Evolutionary conservation across 2,888 invertebrate species (phyloP).

Genomic region (Xylocampa areola): DNA sequence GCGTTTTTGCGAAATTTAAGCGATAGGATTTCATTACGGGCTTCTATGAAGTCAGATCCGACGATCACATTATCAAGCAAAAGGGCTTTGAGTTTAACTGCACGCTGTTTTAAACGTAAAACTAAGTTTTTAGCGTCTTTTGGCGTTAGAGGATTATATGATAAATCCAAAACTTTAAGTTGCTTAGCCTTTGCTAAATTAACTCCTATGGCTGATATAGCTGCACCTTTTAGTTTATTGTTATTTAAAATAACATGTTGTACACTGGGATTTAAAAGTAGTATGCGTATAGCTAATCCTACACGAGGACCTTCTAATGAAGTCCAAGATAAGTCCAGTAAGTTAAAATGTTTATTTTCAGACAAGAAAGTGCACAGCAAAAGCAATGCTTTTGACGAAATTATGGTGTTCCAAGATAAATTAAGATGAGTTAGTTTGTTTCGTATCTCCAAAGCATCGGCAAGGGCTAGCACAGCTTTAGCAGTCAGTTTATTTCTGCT

Average conservation of each 20-base stretch:
- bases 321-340: slow-evolving; percentile 31
- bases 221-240: slow-evolving; percentile 27
- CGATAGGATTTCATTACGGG: slow-evolving; percentile 48
- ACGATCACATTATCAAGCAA: slow-evolving; percentile 68
- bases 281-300: slow-evolving; percentile 13
- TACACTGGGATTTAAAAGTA: slow-evolving; percentile 5
- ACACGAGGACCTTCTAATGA: slow-evolving; percentile 9
- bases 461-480: slow-evolving; percentile 52
- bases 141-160: slow-evolving; percentile 67
- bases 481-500: slow-evolving; percentile 66
- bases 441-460: slow-evolving; percentile 62
- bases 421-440: slow-evolving; percentile 67
- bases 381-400: slow-evolving; percentile 32
- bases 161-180: slow-evolving; percentile 66
- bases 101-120: slow-evolving; percentile 46
- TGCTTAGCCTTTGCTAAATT: slow-evolving; percentile 56
- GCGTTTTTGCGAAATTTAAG: slow-evolving; percentile 55
- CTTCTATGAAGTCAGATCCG: slow-evolving; percentile 57
- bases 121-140: slow-evolving; percentile 64
- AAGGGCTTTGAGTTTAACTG: slow-evolving; percentile 64
- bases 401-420: slow-evolving; percentile 70
- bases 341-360: slow-evolving; percentile 2
- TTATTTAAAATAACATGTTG: slow-evolving; percentile 15
- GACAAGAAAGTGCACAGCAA: slow-evolving; percentile 13
- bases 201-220: slow-evolving; percentile 53